Evolutionary conservation across 2,888 invertebrate species (phyloP), one percentile per base, ranked within the genome.

Genomic region (Philhelius pedissequus): DNA sequence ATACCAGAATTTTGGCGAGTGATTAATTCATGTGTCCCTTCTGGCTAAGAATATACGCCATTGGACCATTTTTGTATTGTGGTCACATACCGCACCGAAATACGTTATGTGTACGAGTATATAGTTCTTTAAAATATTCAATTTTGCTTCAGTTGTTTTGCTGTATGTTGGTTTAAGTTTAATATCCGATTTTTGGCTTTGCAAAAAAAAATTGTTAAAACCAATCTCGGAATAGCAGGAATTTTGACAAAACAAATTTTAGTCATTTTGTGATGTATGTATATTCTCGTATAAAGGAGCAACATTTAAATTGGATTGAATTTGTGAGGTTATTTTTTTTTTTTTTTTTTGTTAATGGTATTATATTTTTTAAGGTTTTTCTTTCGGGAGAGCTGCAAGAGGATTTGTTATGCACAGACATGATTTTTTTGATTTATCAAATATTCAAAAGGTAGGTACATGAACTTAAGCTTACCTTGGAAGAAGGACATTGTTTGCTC

Each of bases 21-120:
- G 83, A 79, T 83, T 83, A 79, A 74, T 70, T 79, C 54, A 64
- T 69, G 35, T 56, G 58, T 66, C 74, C 69, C 50, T 27, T 15
- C 38, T 40, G 70, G 70, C 48, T 75, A 79, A 52, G 64, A 69
- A 73, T 30, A 38, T 64, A n/a, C 52, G 43, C 30, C 30, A 77
- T 70, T 66, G 66, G 9, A 58, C 43, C 52, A 56, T 58, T 79
- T 83, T 64, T 56, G 83, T 79, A 83, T 79, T 83, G 79, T 74
- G 79, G 83, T 83, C 83, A 79, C 79, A 64, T 64, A 48, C 62
- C n/a, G 6, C 3, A 45, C 5, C 9, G 0, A 6, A 5, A 9
- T 5, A 43, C 4, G 27, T 13, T 56, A n/a, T n/a, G n/a, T n/a
- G n/a, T n/a, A n/a, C n/a, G n/a, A n/a, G n/a, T n/a, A 45, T 27